phyloP scores from a whole-genome alignment of 2,113 vertebrate species.

The Geococcyx californianus region DNA sequence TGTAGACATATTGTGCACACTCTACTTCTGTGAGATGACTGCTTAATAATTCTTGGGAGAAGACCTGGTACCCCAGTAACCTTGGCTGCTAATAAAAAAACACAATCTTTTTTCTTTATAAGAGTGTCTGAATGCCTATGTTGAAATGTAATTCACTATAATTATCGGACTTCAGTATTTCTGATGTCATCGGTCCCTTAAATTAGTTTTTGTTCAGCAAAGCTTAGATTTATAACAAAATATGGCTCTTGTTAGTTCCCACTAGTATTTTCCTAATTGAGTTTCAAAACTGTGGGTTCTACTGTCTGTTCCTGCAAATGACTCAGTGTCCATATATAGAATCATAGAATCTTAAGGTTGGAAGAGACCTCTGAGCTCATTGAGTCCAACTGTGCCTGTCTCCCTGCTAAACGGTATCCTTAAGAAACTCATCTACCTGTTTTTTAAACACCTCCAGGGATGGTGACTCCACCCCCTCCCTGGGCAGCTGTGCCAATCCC shows the following conservation, averaged over 20 bases:
- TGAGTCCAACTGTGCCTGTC: no score
- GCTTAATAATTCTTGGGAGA: not conserved
- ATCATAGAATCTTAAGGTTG: no score
- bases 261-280: slow-evolving; percentile 15
- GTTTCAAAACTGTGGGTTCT: slow-evolving; percentile 42
- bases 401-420: no score
- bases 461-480: no score
- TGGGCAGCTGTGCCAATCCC: no score
- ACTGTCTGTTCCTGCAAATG: slow-evolving; percentile 43
- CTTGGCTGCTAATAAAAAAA: not conserved
- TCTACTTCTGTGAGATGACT: not conserved
- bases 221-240: slow-evolving; percentile 46
- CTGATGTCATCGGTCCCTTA: slow-evolving; percentile 30
- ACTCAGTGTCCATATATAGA: slow-evolving; percentile 51
- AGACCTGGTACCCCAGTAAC: not conserved
- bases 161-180: not conserved
- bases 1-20: not conserved
- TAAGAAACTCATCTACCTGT: no score
- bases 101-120: not conserved
- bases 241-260: slow-evolving; percentile 43
- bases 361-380: no score
- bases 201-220: slow-evolving; percentile 36
- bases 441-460: no score
- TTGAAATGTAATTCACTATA: not conserved
- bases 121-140: not conserved